Evolutionary conservation across 1,140 invertebrate species (phyloP), one percentile per base, ranked within the genome.

Genomic region (Heliothis virescens): DNA sequence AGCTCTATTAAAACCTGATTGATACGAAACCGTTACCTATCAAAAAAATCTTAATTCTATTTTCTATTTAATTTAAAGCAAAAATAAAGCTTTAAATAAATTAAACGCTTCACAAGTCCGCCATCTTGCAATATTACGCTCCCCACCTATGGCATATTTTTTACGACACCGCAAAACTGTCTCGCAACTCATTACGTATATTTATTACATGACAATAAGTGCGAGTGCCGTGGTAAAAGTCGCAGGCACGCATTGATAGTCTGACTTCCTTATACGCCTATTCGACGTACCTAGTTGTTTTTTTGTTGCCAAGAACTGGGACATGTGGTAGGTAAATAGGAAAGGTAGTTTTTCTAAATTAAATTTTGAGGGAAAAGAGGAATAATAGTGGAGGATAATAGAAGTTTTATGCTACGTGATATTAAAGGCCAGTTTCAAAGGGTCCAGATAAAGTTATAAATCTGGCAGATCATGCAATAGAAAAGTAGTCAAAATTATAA

Each of bases 121-220:
- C 34, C 34, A 41, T 41, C 34, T 41, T 41, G 5, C 34, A 1
- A 60, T 15, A 21, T 60, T 26, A 13, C 2, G 21, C 16, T 26
- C 34, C 48, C 18, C 65, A 21, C 65, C 16, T 16, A 63, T 5
- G 34, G 26, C 34, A 47, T n/a, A 41, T 15, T 72, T 72, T 71
- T 72, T 41, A 57, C 34, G 34, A 72, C 29, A 29, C 53, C 29
- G 29, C 52, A 72, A 52, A 72, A 72, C 9, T 57, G 52, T 57
- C 29, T 1, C 21, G 34, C 57, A 55, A 72, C 65, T 34, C 18
- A 50, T 72, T 72, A 72, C 53, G 69, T 69, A 18, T 69, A 18
- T 73, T 16, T 73, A 73, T 74, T 74, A 60, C 72, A 60, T 60
- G 72, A 74, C 55, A 74, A 60, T 60, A 57, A 59, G 16, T 41